Evolutionary conservation across 2,113 vertebrate species (phyloP).

Genomic region (Sebastes schlegelii): DNA sequence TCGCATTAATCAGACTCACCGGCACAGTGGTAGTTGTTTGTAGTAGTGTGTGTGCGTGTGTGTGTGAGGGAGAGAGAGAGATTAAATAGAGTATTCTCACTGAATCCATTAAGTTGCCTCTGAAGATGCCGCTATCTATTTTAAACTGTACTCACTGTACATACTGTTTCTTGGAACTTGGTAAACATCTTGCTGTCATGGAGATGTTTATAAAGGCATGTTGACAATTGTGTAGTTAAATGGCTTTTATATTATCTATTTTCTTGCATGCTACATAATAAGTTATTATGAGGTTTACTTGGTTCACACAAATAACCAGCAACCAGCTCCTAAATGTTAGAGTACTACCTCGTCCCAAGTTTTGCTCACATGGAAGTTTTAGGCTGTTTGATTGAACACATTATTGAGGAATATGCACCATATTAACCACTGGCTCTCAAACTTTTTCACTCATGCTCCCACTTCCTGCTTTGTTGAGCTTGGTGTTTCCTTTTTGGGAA

Average conservation of each 20-base stretch:
- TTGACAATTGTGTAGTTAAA: background rate
- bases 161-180: background rate
- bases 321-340: background rate
- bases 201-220: background rate
- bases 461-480: background rate
- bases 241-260: background rate
- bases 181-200: background rate
- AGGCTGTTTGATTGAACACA: background rate
- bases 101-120: constrained; percentile 32
- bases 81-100: constrained; percentile 31
- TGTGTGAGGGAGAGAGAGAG: background rate
- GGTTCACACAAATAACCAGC: background rate
- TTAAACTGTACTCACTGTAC: constrained; percentile 1
- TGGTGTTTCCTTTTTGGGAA: background rate
- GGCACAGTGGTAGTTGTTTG: constrained; percentile 33
- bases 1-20: constrained; percentile 64
- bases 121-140: background rate
- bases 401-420: background rate
- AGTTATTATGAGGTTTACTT: background rate
- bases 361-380: background rate
- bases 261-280: background rate
- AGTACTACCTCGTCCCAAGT: background rate
- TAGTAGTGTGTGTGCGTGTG: background rate
- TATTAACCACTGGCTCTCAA: background rate
- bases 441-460: background rate